These are phyloP conservation scores for Leuciscus idus DNA, from an alignment of 2,113 vertebrate genomes.

Conservation along the genomic window DNA sequence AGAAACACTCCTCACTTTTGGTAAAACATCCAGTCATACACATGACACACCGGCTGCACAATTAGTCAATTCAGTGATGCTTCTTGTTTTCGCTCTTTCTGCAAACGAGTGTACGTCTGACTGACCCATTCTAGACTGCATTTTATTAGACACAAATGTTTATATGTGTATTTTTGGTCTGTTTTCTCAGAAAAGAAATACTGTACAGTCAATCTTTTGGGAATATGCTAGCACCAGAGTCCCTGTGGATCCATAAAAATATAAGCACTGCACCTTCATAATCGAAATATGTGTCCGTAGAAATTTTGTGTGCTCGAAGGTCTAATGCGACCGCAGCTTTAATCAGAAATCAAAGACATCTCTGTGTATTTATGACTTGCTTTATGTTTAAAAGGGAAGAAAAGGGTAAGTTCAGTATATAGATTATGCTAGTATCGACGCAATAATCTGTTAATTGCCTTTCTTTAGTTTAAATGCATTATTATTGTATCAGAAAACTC, in stretches of 20 bases:
- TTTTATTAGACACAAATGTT: not conserved
- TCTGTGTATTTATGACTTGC: not conserved
- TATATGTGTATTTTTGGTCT: not conserved
- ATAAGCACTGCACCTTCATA: not conserved
- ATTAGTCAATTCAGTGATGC: not conserved
- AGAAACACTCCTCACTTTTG: constrained; percentile 90
- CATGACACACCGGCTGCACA: not conserved
- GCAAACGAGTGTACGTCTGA: not conserved
- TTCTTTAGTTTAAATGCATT: not conserved
- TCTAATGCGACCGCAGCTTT: too few relatives aligned
- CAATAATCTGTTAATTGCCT: not conserved
- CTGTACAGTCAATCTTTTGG: not conserved
- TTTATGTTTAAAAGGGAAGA: too few relatives aligned
- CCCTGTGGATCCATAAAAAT: not conserved
- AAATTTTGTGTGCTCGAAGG: too few relatives aligned
- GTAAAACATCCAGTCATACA: constrained; percentile 72
- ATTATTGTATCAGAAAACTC: not conserved
- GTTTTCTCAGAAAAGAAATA: not conserved
- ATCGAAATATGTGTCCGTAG: too few relatives aligned
- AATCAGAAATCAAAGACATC: not conserved
- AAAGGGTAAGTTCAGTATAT: too few relatives aligned
- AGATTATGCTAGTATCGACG: not conserved
- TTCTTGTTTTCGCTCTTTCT: not conserved
- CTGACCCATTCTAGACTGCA: not conserved
- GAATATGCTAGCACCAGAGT: too few relatives aligned